phyloP scores from a whole-genome alignment of 1,140 invertebrate genomes.

The Heliconius hermathena region DNA sequence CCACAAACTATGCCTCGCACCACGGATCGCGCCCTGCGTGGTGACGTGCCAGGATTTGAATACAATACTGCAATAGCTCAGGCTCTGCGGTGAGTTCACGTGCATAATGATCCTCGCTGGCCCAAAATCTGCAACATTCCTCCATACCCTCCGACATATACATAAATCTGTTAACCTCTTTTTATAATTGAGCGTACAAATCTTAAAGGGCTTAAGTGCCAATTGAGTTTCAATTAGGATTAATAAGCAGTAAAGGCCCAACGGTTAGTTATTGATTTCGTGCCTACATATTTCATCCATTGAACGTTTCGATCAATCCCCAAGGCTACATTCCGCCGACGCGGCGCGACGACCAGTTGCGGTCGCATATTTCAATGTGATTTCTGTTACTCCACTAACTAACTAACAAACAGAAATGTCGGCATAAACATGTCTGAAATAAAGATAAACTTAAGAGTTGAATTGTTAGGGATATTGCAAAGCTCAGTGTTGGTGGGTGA shows the following conservation, averaged over 20 bases:
- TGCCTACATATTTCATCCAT: slow-evolving; percentile 55
- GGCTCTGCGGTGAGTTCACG: slow-evolving; percentile 63
- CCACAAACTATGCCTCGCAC: slow-evolving; percentile 33
- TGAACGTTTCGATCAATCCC: slow-evolving; percentile 55
- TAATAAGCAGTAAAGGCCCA: slow-evolving; percentile 60
- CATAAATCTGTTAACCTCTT: slow-evolving; percentile 46
- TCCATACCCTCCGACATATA: slow-evolving; percentile 41
- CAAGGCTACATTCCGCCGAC: slow-evolving; percentile 59
- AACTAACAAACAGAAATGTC: slow-evolving; percentile 58
- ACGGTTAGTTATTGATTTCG: slow-evolving; percentile 62
- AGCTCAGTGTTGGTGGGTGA: slow-evolving; percentile 37
- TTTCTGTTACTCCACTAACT: slow-evolving; percentile 57
- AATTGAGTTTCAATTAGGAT: slow-evolving; percentile 73
- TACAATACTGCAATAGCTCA: slow-evolving; percentile 77
- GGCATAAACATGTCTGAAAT: slow-evolving; percentile 61
- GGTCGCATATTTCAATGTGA: slow-evolving; percentile 53
- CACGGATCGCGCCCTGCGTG: slow-evolving; percentile 39
- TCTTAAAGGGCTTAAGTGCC: slow-evolving; percentile 59
- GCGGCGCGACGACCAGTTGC: slow-evolving; percentile 42
- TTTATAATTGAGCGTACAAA: slow-evolving; percentile 44
- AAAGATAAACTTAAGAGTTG: slow-evolving; percentile 62
- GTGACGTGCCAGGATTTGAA: slow-evolving; percentile 68
- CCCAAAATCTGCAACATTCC: slow-evolving; percentile 68
- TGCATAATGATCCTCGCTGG: slow-evolving; percentile 63
- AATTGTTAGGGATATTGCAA: slow-evolving; percentile 65